A percentile compares a stretch with the other conserved stretches of the same genome.
These are phyloP conservation scores for Deilephila porcellus DNA, from an alignment of 2,888 invertebrate species.

Conservation along the genomic window DNA sequence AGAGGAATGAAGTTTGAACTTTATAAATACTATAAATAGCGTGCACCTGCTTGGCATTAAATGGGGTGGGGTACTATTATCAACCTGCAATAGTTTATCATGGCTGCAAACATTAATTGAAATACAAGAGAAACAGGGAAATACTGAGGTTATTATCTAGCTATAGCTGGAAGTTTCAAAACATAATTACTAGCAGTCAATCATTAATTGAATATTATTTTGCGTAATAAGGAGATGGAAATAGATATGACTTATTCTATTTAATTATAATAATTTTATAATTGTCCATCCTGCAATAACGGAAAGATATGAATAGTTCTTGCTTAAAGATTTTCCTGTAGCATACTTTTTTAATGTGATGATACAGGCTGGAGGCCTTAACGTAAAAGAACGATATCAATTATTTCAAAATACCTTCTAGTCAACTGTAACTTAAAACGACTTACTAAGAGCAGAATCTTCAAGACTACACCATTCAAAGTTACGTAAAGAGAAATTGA, in stretches of 20 bases:
- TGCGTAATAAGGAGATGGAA: neutral
- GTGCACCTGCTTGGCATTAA: conserved; percentile 3
- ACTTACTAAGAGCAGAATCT: neutral
- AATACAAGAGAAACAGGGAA: neutral
- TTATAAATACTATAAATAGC: conserved; percentile 9
- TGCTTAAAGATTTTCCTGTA: too few species aligned
- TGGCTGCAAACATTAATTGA: neutral
- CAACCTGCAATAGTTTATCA: neutral
- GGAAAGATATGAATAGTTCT: too few species aligned
- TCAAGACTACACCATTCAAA: too few species aligned
- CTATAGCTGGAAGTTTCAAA: neutral
- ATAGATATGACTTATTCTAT: neutral
- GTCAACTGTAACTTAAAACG: neutral
- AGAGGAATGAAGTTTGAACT: neutral
- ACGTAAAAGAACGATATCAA: neutral
- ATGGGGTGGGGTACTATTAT: neutral
- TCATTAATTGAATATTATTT: neutral
- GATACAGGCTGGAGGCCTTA: neutral
- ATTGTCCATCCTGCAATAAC: too few species aligned
- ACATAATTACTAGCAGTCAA: neutral
- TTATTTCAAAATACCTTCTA: neutral
- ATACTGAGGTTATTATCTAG: neutral
- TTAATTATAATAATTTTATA: too few species aligned
- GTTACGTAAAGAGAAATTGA: conserved; percentile 17
- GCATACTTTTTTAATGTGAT: too few species aligned